Conservation (phyloP, 2,113 vertebrate species). For the Aplodontia rufa region DNA sequence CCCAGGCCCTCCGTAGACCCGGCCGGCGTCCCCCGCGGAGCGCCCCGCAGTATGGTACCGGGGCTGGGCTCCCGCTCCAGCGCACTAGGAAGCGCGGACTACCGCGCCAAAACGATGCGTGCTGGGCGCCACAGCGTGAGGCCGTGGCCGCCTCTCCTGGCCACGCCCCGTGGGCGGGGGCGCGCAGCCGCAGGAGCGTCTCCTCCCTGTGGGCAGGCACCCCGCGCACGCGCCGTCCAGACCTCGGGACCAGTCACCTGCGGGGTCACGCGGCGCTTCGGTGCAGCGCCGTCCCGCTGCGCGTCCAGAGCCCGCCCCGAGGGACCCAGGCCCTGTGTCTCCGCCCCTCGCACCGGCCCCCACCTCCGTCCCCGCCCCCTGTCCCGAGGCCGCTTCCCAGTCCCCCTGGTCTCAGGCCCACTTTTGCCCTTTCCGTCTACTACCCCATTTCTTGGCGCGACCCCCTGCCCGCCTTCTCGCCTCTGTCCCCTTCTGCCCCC, state of each 20-base stretch:
- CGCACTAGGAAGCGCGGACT: neutral
- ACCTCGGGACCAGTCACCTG: accelerated
- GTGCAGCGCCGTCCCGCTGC: accelerated
- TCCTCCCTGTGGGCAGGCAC: too few species aligned
- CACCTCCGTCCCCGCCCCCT: too few species aligned
- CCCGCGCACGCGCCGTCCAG: neutral
- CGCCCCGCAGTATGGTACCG: neutral
- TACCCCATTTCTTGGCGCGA: neutral
- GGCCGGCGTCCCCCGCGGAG: neutral
- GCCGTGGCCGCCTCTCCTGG: neutral
- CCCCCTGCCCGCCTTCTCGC: neutral
- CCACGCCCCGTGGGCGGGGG: neutral
- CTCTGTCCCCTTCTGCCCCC: too few species aligned
- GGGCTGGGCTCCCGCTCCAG: neutral
- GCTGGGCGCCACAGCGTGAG: neutral
- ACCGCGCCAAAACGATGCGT: slow-evolving; percentile 8
- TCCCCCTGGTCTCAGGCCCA: too few species aligned
- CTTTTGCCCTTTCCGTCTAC: neutral
- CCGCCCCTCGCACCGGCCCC: too few species aligned
- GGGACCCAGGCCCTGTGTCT: neutral
- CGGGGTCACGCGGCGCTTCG: accelerated
- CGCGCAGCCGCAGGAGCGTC: neutral
- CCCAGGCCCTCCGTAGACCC: neutral
- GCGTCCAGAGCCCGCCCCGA: accelerated
- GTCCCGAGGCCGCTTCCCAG: too few species aligned